Base-by-base conservation (phyloP, 2,113 vertebrate genomes). In the Neotragus moschatus region DNA sequence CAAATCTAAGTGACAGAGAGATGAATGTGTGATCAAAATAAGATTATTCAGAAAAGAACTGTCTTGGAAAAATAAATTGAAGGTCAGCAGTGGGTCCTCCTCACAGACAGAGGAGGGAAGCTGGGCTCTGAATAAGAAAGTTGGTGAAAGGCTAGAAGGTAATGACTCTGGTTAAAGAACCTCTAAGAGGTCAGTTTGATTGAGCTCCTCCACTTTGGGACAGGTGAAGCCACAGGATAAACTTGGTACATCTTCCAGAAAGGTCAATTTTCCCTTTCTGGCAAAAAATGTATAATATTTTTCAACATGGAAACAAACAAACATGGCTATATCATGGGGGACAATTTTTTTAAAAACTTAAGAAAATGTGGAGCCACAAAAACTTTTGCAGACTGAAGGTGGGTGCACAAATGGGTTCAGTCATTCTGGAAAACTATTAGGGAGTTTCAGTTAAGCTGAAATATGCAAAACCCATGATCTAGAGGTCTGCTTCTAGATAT, bases 21-120 rank as follows among this genome's bases (percentile, higher is more conserved):
- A 96, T 13, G 51, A 93, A n/a, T 10, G 13, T 58, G 53, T 39
- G 25, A 73, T 70, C 80, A 28, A 30, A 90, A 88, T 56, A 66
- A 95, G 81, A 89, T 75, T 79, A 93, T 96, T 90, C 39, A 63
- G 87, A 55, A 81, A 86, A 97, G 63, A 49, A 53, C 28, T n/a
- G 19, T 87, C 82, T 95, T 86, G 58, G 63, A n/a, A 70, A 88
- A 96, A 91, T 45, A 25, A 36, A 56, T 16, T 47, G 95, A 88
- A 94, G 75, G 60, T 92, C 94, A 90, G 36, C 30, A 2, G 33
- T 19, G 9, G 79, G 13, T 43, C 53, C 30, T 30, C 49, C 79
- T 75, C 17, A 36, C 0, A 3, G 47, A 7, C 45, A 30, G 19
- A 61, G 19, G 8, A 25, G 23, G 7, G 43, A 49, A 8, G 87